These are phyloP conservation scores for Drosophila bipectinata DNA, from an alignment of 1,140 invertebrate genomes.

Conservation along the genomic window DNA sequence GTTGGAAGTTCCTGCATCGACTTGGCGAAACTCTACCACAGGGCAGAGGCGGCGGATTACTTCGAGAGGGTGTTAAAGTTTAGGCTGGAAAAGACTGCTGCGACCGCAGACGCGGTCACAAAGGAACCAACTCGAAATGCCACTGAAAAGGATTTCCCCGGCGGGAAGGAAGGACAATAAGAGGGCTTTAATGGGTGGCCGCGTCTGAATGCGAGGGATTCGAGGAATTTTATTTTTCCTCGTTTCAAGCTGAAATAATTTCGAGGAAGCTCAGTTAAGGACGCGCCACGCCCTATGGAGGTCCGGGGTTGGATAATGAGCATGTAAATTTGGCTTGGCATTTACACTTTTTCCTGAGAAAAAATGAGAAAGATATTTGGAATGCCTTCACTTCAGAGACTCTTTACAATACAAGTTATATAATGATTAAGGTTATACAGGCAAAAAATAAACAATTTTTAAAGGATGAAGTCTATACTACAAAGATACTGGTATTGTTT, in stretches of 20 bases:
- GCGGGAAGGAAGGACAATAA: not conserved
- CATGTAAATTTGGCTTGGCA: too few species aligned
- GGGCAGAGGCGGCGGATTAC: constrained; percentile 60
- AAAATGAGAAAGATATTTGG: too few species aligned
- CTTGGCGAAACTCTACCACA: constrained; percentile 68
- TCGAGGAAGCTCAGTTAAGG: not conserved
- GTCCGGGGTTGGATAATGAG: not conserved
- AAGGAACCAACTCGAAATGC: constrained; percentile 11
- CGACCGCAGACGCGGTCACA: constrained; percentile 23
- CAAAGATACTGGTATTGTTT: too few species aligned
- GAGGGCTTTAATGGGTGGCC: not conserved
- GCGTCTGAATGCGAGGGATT: not conserved
- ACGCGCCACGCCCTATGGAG: not conserved
- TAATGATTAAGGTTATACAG: too few species aligned
- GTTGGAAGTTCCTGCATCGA: constrained; percentile 63
- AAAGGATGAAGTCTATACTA: too few species aligned
- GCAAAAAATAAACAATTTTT: too few species aligned
- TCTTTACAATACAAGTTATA: too few species aligned
- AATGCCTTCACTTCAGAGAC: too few species aligned
- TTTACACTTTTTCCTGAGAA: too few species aligned
- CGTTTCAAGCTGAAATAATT: not conserved
- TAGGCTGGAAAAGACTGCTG: constrained; percentile 30
- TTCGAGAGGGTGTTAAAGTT: constrained; percentile 63
- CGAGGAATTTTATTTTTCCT: not conserved
- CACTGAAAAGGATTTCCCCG: not conserved